Evolutionary conservation across 2,113 vertebrate genomes (phyloP), one percentile per base, ranked within the genome.

Genomic region (Eidolon helvum): DNA sequence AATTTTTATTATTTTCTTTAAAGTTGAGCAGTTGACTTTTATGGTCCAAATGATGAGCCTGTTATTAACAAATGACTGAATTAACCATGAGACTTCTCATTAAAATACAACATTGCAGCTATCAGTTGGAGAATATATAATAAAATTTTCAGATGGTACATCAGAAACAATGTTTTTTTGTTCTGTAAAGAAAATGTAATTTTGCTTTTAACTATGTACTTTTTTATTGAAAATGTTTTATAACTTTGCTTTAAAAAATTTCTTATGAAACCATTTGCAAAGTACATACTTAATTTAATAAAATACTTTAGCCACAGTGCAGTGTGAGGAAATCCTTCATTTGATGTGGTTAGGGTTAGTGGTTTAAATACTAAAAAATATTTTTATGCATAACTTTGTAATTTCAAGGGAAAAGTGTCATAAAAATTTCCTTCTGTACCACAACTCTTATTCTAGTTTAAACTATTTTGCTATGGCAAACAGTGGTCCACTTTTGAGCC

Each of bases 211-310:
- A 98, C 57, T 90, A 96, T 98, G 97, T 97, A 98, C 95, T 98
- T 98, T 98, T 98, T 98, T 98, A 98, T 98, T 97, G 97, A 98
- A 98, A 97, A 97, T 96, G 35, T 99, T 98, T 99, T 98, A 96
- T 98, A 98, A 98, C 96, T 89, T 98, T 98, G 97, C 96, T 96
- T 98, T 98, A 97, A 97, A 88, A 85, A 97, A 96, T 98, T 99
- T 98, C 94, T 98, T 98, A 98, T 97, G 91, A 98, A 95, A 97
- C 82, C 94, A 97, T 98, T 98, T 98, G 96, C 86, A 97, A 97
- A 98, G 96, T 71, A 72, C 68, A 94, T 97, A 96, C 95, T 90
- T 98, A 98, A 96, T 98, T 98, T 98, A 98, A 98, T 98, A 98
- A 99, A 99, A 92, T 94, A 97, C 93, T 98, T 98, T 96, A 98